Evolutionary conservation across 1,140 invertebrate genomes (phyloP), one percentile per base, ranked within the genome.

Genomic region (Micrasema longulum): DNA sequence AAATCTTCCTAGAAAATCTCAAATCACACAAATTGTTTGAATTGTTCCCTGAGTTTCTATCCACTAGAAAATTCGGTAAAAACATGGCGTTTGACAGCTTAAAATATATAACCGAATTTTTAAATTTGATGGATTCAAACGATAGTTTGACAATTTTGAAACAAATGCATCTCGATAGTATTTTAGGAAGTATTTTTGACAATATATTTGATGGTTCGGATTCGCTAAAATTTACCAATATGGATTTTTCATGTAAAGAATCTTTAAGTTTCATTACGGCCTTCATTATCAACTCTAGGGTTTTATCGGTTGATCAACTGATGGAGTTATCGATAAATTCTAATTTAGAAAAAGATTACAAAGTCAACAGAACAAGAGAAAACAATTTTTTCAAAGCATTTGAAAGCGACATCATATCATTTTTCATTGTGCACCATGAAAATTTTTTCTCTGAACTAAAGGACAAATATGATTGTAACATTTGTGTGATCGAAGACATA

Each of bases 341-440:
- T 23, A 10, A 5, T 36, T 9, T 11, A 10, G 18, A 1, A n/a
- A 11, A 36, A 5, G 31, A 16, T 14, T 11, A 6, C n/a, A 11
- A 26, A 14, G 26, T 14, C 6, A 47, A 47, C 1, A 22, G 41
- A 2, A 14, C 41, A 14, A 6, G 14, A 4, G 41, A 47, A 41
- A 16, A 10, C 20, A 22, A 43, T 31, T 68, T 68, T 14, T 43
- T 68, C 1, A 68, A 68, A 31, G 23, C 16, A 9, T 68, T 68
- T 38, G 36, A 57, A 0, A 22, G 4, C 10, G 31, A 68, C 5
- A 53, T 68, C 6, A 31, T 68, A n/a, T 36, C 50, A 12, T 68
- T 50, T 26, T 36, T 55, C 10, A 68, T 68, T 18, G 12, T 36
- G n/a, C 35, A 68, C 23, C 47, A 45, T 57, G n/a, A 14, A 41